Percentiles rank a stretch among this genome's conserved stretches.
phyloP scores from a whole-genome alignment of 2,113 vertebrate species.

The Rhinolophus sinicus region DNA sequence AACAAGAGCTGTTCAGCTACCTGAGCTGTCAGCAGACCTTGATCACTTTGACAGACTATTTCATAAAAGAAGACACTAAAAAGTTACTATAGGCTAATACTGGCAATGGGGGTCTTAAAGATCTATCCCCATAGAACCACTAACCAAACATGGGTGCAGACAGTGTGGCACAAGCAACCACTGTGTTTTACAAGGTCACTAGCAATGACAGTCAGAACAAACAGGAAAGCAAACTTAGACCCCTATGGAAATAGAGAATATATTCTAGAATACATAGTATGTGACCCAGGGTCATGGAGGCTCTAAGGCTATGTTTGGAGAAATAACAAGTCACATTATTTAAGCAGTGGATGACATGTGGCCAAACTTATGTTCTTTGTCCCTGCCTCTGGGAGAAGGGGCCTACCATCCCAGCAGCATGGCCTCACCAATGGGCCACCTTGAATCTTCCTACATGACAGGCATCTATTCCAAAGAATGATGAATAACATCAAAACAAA shows the following conservation, averaged over 20 bases:
- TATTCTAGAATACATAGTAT: background rate
- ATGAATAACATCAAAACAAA: background rate
- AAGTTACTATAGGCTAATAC: background rate
- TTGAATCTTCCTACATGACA: background rate
- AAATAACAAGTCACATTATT: background rate
- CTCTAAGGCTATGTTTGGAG: background rate
- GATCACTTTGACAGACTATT: background rate
- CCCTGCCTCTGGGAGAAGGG: background rate
- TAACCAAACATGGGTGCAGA: background rate
- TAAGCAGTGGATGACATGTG: background rate
- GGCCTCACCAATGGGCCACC: background rate
- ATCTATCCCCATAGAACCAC: background rate
- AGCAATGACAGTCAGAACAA: background rate
- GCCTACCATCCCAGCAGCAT: background rate
- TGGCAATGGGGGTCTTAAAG: background rate
- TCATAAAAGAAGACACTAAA: background rate
- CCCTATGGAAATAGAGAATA: background rate
- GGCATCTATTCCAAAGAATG: background rate
- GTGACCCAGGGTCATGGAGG: background rate
- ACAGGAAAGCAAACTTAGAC: background rate
- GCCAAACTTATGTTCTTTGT: background rate
- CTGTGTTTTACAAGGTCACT: background rate
- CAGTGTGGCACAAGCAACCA: background rate
- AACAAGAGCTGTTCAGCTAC: constrained; percentile 41
- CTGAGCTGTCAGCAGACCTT: constrained; percentile 11